These are phyloP conservation scores for Agonopterix heracliana DNA, from an alignment of 2,888 invertebrate genomes.

Conservation along the genomic window DNA sequence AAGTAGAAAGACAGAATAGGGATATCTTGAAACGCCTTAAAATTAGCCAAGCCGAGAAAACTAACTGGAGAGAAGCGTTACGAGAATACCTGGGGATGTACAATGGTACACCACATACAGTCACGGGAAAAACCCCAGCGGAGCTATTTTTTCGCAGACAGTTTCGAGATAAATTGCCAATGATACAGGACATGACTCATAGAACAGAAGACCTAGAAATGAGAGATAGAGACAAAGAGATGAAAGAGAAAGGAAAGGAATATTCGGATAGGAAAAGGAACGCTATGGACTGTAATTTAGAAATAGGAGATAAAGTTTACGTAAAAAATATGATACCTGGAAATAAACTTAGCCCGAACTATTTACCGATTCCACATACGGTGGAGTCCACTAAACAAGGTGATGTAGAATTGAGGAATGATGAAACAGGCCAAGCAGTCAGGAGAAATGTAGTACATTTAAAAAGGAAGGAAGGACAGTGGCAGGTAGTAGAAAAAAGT, in stretches of 20 bases:
- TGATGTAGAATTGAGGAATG: conserved; percentile 13
- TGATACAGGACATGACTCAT: conserved; percentile 6
- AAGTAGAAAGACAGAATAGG: conserved; percentile 22
- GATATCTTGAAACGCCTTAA: conserved; percentile 20
- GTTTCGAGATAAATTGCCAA: conserved; percentile 23
- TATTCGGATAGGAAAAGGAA: too few relatives aligned
- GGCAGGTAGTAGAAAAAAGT: too few relatives aligned
- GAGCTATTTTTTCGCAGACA: conserved; percentile 22
- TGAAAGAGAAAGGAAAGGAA: conserved; percentile 18
- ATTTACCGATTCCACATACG: conserved; percentile 11
- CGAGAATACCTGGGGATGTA: conserved; percentile 22
- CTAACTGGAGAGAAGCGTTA: conserved; percentile 14
- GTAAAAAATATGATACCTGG: conserved; percentile 14
- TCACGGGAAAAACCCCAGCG: conserved; percentile 24
- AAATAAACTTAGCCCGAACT: conserved; percentile 14
- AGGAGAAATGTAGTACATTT: conserved; percentile 14
- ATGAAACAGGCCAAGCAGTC: conserved; percentile 15
- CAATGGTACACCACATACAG: conserved; percentile 27
- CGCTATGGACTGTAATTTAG: conserved; percentile 9
- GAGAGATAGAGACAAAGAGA: conserved; percentile 17
- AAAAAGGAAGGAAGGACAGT: neutral
- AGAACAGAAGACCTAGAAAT: conserved; percentile 12
- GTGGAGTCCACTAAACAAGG: conserved; percentile 8
- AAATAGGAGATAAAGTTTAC: conserved; percentile 19
- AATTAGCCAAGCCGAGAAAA: conserved; percentile 14